These are phyloP conservation scores for human (Homo sapiens) DNA, from an alignment of 2,113 vertebrate genomes.

Conservation along the genomic window GRCh38 chr22:26230001-26230500, in stretches of 20 bases:
- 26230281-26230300: neutral
- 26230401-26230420: neutral
- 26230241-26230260: neutral
- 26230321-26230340: neutral
- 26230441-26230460: neutral
- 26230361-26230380: neutral
- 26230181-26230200: neutral
- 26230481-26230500: neutral
- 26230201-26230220: neutral
- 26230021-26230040: neutral
- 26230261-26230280: neutral
- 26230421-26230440: neutral
- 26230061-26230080: neutral
- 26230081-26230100: neutral
- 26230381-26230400: neutral
- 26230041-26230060: fast-evolving
- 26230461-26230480: neutral
- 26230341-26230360: neutral
- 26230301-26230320: neutral
- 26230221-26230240: neutral
- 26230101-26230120: neutral
- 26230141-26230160: neutral
- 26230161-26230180: neutral
- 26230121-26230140: neutral
- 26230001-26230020: neutral